Base-by-base conservation (phyloP, 1,140 invertebrate species). In the Teleopsis dalmanni region DNA sequence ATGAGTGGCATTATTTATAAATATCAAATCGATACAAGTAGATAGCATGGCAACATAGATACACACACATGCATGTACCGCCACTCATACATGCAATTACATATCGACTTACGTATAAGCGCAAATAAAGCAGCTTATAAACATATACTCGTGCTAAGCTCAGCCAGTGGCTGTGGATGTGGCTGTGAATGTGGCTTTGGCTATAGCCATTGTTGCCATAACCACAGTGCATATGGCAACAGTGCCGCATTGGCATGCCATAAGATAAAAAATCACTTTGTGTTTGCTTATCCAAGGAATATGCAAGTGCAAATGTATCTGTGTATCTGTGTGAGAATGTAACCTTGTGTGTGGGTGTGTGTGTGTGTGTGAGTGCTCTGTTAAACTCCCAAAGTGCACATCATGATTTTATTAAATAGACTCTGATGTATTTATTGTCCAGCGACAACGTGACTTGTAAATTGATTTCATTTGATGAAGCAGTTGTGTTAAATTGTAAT, bases 401-500 rank as follows among this genome's bases (percentile, higher is more conserved):
- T 67, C 64, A 67, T 67, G 64, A 67, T 67, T 67, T 66, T 67
- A 67, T 67, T 67, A 67, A 67, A 67, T 67, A 60, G 64, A 64
- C 64, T 67, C 64, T 67, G 64, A 67, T 67, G 58, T 67, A 67
- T 67, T 67, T 67, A 67, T 67, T 67, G 64, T 67, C 58, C 64
- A 57, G 64, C 61, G 60, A 60, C 64, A 64, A 67, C 64, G 64
- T 67, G 64, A 67, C 64, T 67, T 67, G 64, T 67, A 57, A 67
- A 67, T 67, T 67, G 64, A 67, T 67, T 67, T 67, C 64, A 67
- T 67, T 67, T 62, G 66, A 21, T 40, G 26, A 14, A 36, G 19
- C 25, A 36, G 11, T 11, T 23, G 37, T 38, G 11, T 8, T 38
- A 23, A n/a, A 13, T 13, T 23, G 13, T 38, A 23, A 38, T 22